These are phyloP conservation scores for Hydriomena furcata DNA, from an alignment of 2,888 invertebrate species.

Conservation along the genomic window DNA sequence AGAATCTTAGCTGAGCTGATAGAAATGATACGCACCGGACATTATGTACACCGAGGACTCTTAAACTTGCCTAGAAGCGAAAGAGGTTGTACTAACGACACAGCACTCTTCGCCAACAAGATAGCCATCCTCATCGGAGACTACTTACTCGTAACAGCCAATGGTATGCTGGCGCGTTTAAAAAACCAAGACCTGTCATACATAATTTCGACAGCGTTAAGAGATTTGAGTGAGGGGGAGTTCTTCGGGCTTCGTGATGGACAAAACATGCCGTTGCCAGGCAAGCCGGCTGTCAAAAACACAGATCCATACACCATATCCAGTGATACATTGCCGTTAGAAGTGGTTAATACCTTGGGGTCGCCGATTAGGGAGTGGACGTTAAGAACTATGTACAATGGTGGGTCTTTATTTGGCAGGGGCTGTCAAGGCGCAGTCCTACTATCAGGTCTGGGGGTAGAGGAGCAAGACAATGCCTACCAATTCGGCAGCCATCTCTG, in stretches of 20 bases:
- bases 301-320: constrained; percentile 56
- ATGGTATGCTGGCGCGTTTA: constrained; percentile 89
- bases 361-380: constrained; percentile 88
- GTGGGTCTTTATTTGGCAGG: constrained; percentile 86
- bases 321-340: constrained; percentile 66
- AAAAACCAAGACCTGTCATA: constrained; percentile 89
- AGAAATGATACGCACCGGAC: constrained; percentile 94
- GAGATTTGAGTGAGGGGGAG: constrained; percentile 92
- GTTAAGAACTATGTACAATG: constrained; percentile 87
- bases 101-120: constrained; percentile 94
- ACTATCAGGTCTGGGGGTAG: constrained; percentile 86
- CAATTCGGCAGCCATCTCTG: constrained; percentile 92
- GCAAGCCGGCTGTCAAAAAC: constrained; percentile 71
- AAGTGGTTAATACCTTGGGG: constrained; percentile 69
- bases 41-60: constrained; percentile 89
- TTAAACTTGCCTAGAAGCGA: constrained; percentile 74
- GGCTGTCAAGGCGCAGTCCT: constrained; percentile 92
- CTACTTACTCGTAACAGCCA: constrained; percentile 92
- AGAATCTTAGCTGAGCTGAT: constrained; percentile 86
- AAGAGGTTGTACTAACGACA: constrained; percentile 81
- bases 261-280: constrained; percentile 89
- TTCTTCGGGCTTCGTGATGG: constrained; percentile 89
- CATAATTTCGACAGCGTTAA: constrained; percentile 90
- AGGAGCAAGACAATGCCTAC: constrained; percentile 88
- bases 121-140: constrained; percentile 94